phyloP scores from a whole-genome alignment of 1,140 invertebrate genomes.

The Papilio machaon region DNA sequence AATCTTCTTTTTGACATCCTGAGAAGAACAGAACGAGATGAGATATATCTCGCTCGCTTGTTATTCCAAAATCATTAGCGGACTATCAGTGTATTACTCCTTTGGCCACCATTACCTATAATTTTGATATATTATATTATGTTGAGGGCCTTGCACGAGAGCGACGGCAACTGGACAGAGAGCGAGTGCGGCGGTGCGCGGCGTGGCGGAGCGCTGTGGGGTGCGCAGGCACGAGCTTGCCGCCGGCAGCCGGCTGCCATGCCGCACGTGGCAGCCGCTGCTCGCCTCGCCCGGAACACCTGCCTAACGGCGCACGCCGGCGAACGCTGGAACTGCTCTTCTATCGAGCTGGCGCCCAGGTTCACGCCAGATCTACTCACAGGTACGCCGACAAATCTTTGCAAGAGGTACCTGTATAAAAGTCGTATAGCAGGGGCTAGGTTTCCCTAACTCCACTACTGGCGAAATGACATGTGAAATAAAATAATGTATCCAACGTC shows the following conservation, averaged over 20 bases:
- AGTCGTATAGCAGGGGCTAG: too few relatives aligned
- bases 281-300: slow-evolving; percentile 85
- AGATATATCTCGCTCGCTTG: too few relatives aligned
- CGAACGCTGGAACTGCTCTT: slow-evolving; percentile 93
- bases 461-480: too few relatives aligned
- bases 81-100: background rate
- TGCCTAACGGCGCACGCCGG: slow-evolving; percentile 89
- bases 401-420: background rate
- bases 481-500: too few relatives aligned
- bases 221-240: slow-evolving; percentile 85
- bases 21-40: background rate
- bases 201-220: slow-evolving; percentile 82
- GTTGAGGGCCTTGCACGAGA: slow-evolving; percentile 68
- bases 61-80: background rate
- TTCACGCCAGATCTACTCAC: slow-evolving; percentile 89
- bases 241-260: slow-evolving; percentile 86
- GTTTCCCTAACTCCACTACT: too few relatives aligned
- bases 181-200: slow-evolving; percentile 80
- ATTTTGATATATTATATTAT: slow-evolving; percentile 30
- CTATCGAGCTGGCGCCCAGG: slow-evolving; percentile 87
- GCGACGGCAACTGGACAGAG: slow-evolving; percentile 75
- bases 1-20: background rate
- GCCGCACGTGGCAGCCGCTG: slow-evolving; percentile 88
- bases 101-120: background rate
- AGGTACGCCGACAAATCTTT: slow-evolving; percentile 80